Percentiles rank a stretch among this genome's conserved stretches.
Evolutionary conservation across 2,113 vertebrate species (phyloP).

Genomic region (Python bivittatus): DNA sequence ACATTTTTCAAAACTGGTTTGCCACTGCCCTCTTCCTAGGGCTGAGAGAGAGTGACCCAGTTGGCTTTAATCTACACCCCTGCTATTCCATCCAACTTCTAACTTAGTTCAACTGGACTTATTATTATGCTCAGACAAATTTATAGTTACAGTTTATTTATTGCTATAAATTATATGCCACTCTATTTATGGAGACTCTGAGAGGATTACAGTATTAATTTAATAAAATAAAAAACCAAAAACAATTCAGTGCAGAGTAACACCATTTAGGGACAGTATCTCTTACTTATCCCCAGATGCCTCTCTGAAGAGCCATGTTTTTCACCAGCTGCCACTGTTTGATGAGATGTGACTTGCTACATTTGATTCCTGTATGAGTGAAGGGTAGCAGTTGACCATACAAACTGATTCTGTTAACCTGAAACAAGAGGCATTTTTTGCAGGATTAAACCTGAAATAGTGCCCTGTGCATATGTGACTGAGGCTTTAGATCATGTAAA

Average conservation of each 20-base stretch:
- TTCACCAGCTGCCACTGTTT: not conserved
- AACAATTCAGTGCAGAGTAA: not conserved
- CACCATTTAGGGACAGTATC: not conserved
- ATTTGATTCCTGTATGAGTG: not conserved
- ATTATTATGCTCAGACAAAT: not conserved
- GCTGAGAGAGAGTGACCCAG: not conserved
- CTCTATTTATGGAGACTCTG: not conserved
- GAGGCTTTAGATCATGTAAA: not conserved
- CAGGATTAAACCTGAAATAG: not conserved
- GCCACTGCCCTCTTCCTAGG: not conserved
- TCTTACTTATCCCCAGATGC: not conserved
- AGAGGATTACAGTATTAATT: not conserved
- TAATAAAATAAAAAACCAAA: not conserved
- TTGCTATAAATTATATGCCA: not conserved
- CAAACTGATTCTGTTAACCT: not conserved
- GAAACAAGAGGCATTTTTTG: not conserved
- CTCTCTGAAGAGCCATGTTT: not conserved
- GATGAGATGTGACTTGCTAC: not conserved
- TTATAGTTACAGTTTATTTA: not conserved
- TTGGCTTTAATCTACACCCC: not conserved
- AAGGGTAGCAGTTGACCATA: not conserved
- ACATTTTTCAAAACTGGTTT: not conserved
- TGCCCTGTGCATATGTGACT: not conserved
- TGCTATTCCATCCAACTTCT: not conserved
- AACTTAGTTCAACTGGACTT: not conserved